These are phyloP conservation scores for Zoanthus sociatus DNA, from an alignment of 92 coral and sea anemone species.

Conservation along the genomic window DNA sequence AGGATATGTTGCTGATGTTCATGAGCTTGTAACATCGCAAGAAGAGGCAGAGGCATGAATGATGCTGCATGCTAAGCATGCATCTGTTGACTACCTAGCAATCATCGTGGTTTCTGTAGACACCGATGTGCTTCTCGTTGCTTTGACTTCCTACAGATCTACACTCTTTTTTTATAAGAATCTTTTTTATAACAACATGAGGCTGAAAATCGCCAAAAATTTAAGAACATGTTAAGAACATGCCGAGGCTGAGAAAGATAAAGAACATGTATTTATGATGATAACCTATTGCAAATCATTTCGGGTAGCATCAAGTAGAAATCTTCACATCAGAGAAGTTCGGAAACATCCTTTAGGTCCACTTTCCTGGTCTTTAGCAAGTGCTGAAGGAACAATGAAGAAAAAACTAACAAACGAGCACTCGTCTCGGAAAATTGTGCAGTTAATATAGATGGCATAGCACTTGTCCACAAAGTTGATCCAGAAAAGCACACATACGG, in stretches of 20 bases:
- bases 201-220: no score
- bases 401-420: conserved; percentile 7
- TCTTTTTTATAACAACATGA: no score
- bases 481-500: conserved; percentile 26
- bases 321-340: conserved; percentile 30
- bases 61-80: conserved; percentile 16
- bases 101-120: background rate
- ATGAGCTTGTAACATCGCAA: conserved; percentile 18
- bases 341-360: conserved; percentile 32
- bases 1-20: background rate
- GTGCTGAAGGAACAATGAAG: conserved; percentile 31
- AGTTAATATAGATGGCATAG: conserved; percentile 11
- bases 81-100: background rate
- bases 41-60: conserved; percentile 26
- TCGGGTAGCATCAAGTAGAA: conserved; percentile 25
- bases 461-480: conserved; percentile 26
- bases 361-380: conserved; percentile 39
- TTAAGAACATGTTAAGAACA: no score
- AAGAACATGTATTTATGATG: no score
- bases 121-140: conserved; percentile 15
- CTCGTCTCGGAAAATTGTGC: background rate
- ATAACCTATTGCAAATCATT: no score
- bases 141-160: background rate
- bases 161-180: no score
- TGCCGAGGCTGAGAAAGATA: no score